Evolutionary conservation across 2,113 vertebrate genomes (phyloP), one percentile per base, ranked within the genome.

Genomic region (Panurus biarmicus): DNA sequence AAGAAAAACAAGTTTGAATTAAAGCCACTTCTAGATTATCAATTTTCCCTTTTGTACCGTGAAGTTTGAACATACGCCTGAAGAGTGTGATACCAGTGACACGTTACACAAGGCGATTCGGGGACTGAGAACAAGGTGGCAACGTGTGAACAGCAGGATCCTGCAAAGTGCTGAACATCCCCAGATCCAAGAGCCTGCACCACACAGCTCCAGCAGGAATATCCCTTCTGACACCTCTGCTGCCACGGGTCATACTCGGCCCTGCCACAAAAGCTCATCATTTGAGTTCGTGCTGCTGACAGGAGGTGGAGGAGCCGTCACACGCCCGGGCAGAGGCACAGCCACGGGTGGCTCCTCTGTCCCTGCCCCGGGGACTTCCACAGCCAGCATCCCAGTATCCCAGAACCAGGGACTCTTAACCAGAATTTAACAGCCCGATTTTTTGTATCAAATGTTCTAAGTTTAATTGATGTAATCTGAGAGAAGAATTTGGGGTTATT

Each of bases 1-100:
- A 66, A 96, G 97, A 97, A 97, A 96, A 97, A 96, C 97, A 87
- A 95, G 96, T 96, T 97, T 93, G 85, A 93, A 96, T 96, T 95
- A 76, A 92, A 96, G 93, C 31, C 67, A 56, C 96, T 95, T 95
- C 61, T 53, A 60, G 78, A 94, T 86, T 93, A 96, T 94, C 89
- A 28, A 81, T 95, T 94, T 93, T 93, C 78, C 83, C 92, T 92
- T 94, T 84, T 84, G 65, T 48, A 83, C 61, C 73, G 7, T 9
- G 33, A 65, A 67, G 64, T 48, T 67, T 48, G 57, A 89, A 62
- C 23, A 14, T 0, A 7, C 1, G 19, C 16, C 88, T 75, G 69
- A 64, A 75, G 84, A 80, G 61, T 3, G 54, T 2, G 74, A 93
- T 31, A 76, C 60, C 71, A 50, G 54, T 12, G 56, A 60, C 77